Evolutionary conservation across 2,113 vertebrate genomes (phyloP).

Genomic region (Rhabdomys dilectus): DNA sequence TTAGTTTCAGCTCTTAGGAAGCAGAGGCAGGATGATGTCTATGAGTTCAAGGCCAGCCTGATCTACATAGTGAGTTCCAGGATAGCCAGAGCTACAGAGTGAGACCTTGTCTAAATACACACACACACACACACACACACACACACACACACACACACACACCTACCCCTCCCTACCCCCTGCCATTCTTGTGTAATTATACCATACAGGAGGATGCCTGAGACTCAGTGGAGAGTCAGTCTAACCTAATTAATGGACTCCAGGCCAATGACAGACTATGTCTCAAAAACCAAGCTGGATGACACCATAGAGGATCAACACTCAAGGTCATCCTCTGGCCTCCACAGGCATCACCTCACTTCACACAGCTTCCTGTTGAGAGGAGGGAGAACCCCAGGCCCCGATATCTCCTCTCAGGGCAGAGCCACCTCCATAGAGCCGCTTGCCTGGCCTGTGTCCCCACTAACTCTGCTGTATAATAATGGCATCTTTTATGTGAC

Average conservation of each 20-base stretch:
- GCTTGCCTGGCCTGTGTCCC: conserved; percentile 24
- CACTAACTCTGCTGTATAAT: conserved; percentile 67
- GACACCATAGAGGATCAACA: neutral
- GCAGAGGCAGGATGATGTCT: neutral
- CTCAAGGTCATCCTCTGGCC: neutral
- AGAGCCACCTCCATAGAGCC: conserved; percentile 53
- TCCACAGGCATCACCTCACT: neutral
- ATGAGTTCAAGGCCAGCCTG: neutral
- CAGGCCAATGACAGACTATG: neutral
- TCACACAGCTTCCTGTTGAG: neutral
- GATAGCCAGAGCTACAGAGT: neutral
- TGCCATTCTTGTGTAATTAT: neutral
- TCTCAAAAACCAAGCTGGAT: neutral
- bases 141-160: neutral
- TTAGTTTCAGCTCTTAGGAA: neutral
- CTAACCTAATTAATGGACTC: neutral
- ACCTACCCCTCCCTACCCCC: neutral
- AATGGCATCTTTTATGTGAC: conserved; percentile 67
- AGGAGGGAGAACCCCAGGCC: neutral
- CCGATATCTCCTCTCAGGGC: neutral
- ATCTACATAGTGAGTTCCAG: neutral
- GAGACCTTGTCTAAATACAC: neutral
- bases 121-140: too few species aligned
- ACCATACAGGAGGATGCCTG: too few species aligned
- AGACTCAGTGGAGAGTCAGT: neutral